These are phyloP conservation scores for Nomada goodeniana DNA, from an alignment of 2,888 invertebrate species.

Conservation along the genomic window DNA sequence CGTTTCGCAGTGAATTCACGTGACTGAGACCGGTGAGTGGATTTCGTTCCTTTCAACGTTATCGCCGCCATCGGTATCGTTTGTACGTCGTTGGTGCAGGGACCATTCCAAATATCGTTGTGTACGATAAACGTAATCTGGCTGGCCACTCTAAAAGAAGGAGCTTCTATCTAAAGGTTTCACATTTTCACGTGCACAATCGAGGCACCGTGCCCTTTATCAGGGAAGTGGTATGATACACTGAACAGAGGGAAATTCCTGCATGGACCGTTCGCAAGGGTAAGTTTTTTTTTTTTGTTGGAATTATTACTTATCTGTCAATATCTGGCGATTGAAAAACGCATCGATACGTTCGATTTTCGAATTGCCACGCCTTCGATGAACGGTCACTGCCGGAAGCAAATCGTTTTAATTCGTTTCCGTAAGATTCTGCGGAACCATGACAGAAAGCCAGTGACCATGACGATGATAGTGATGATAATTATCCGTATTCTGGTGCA, in stretches of 20 bases:
- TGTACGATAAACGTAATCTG: not conserved
- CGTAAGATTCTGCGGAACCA: slow-evolving; percentile 73
- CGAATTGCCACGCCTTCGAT: slow-evolving; percentile 60
- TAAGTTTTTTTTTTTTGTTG: slow-evolving; percentile 71
- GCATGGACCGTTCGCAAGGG: slow-evolving; percentile 79
- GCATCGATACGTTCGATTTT: not conserved
- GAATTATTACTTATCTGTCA: not conserved
- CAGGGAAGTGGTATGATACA: slow-evolving; percentile 73
- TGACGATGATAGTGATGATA: slow-evolving; percentile 71
- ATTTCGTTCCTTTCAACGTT: slow-evolving; percentile 29
- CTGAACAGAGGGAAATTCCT: slow-evolving; percentile 72
- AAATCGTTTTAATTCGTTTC: slow-evolving; percentile 76
- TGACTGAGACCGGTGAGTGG: slow-evolving; percentile 33
- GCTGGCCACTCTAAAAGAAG: slow-evolving; percentile 4
- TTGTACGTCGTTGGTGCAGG: slow-evolving; percentile 25
- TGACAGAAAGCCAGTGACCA: slow-evolving; percentile 79
- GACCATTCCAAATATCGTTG: slow-evolving; percentile 20
- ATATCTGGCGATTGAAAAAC: not conserved
- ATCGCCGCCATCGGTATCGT: slow-evolving; percentile 26
- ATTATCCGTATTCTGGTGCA: slow-evolving; percentile 48
- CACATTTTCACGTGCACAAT: slow-evolving; percentile 3
- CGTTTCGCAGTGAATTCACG: not conserved
- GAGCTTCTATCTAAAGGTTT: not conserved
- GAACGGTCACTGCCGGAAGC: slow-evolving; percentile 76
- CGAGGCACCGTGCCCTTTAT: slow-evolving; percentile 27